phyloP scores from a whole-genome alignment of 2,113 vertebrate genomes.

The Actenoides lindsayi region DNA sequence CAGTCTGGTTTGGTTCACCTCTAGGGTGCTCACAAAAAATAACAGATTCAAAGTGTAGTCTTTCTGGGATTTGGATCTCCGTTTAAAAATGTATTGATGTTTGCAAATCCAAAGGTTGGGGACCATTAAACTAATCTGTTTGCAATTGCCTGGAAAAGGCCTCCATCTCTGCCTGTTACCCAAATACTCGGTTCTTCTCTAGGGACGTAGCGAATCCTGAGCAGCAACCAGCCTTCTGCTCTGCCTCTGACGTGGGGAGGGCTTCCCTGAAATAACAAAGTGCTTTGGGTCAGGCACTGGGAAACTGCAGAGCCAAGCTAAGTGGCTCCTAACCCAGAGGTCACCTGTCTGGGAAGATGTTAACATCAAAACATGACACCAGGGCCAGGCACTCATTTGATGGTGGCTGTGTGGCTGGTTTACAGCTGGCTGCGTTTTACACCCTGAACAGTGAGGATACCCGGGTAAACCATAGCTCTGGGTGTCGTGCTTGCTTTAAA shows the following conservation, averaged over 20 bases:
- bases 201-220: not conserved
- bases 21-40: not conserved
- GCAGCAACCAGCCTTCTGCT: not conserved
- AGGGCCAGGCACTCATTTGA: not conserved
- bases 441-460: fast-evolving
- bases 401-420: fast-evolving
- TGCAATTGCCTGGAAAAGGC: not conserved
- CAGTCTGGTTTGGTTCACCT: not conserved
- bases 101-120: not conserved
- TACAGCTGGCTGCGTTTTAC: not conserved
- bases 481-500: not conserved
- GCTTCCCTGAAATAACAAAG: not conserved
- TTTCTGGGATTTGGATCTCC: not conserved
- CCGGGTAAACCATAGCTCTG: not conserved
- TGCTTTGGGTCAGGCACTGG: not conserved
- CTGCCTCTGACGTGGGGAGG: fast-evolving
- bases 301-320: fast-evolving
- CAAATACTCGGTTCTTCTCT: not conserved
- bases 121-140: not conserved
- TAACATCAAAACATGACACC: not conserved
- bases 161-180: not conserved
- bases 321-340: not conserved
- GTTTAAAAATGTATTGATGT: not conserved
- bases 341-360: not conserved
- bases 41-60: not conserved